Conservation (phyloP, 2,888 invertebrate species). For the Diarsia dahlii region DNA sequence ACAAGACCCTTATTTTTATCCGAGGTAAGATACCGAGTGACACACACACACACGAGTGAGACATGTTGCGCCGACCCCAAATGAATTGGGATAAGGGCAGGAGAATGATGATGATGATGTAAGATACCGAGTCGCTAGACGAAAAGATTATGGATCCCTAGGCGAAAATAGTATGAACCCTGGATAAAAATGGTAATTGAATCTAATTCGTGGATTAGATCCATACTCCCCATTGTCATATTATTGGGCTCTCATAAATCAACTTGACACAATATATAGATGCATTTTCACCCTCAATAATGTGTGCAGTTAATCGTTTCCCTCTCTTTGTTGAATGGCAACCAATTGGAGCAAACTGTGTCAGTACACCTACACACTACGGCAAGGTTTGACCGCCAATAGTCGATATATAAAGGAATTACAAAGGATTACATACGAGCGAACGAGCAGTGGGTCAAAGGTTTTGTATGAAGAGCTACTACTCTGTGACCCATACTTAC, state of each 20-base stretch:
- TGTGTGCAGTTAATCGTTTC: conserved; percentile 69
- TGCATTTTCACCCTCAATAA: conserved; percentile 58
- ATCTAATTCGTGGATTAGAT: conserved; percentile 1
- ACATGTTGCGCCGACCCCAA: too few relatives aligned
- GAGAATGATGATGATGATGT: too few relatives aligned
- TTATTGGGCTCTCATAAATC: conserved; percentile 33
- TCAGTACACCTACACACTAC: conserved; percentile 51
- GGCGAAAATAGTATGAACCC: not conserved
- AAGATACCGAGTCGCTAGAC: not conserved
- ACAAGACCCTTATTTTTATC: conserved; percentile 10
- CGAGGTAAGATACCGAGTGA: not conserved
- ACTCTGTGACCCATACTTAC: conserved; percentile 53
- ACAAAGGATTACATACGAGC: not conserved
- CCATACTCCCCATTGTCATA: not conserved
- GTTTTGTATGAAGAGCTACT: conserved; percentile 9
- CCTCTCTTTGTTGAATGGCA: conserved; percentile 63
- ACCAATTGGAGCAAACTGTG: conserved; percentile 67
- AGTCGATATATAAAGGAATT: conserved; percentile 11
- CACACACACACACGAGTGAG: too few relatives aligned
- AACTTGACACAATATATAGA: conserved; percentile 36
- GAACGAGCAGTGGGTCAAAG: conserved; percentile 41
- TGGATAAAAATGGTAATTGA: not conserved
- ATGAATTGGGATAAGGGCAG: too few relatives aligned
- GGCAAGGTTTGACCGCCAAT: not conserved
- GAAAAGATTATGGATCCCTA: not conserved